Base-by-base conservation (phyloP, 2,113 vertebrate genomes). In the Tragulus kanchil region DNA sequence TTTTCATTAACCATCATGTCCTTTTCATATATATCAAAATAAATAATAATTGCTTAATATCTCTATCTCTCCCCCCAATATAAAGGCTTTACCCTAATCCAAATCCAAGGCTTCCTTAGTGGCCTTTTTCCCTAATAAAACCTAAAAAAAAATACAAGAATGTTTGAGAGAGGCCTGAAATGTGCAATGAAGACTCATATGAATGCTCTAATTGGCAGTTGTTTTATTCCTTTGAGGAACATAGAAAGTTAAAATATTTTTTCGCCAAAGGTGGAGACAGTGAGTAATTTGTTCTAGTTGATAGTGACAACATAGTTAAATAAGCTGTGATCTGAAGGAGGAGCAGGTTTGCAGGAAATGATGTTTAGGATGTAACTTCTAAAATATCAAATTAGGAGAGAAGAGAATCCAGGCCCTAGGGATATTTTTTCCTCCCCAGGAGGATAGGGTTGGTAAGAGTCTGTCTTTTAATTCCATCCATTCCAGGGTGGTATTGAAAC, bases 171-270 rank as follows among this genome's bases (percentile, higher is more conserved):
- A 95, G 71, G 26, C 12, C 11, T 95, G 56, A 9, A 31, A 31
- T 88, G 25, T 71, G 13, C 50, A 79, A 65, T 54, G 16, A 50
- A 31, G 4, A 83, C 23, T 50, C 59, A 77, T 85, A 82, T 26
- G 82, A 85, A 21, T 5, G 78, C 17, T 62, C 54, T 64, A 82
- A 82, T 26, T 89, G 81, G 42, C 25, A 85, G 42, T 17, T 78
- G n/a, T 95, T 75, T 88, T 54, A 82, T 78, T 97, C 13, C 75
- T 88, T 90, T 93, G 45, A 88, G 48, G 36, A 75, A 84, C 67
- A 36, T 48, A 83, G n/a, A 87, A 85, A 94, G 11, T 61, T 64
- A 64, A 82, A 93, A 82, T 93, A 54, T 25, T 97, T 15, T 64
- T 73, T n/a, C 10, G 89, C 42, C 48, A 58, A 96, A 84, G 64